Percentiles rank a stretch among this genome's conserved stretches.
These are phyloP conservation scores for Melinaea marsaeus DNA, from an alignment of 2,888 invertebrate genomes.

Conservation along the genomic window DNA sequence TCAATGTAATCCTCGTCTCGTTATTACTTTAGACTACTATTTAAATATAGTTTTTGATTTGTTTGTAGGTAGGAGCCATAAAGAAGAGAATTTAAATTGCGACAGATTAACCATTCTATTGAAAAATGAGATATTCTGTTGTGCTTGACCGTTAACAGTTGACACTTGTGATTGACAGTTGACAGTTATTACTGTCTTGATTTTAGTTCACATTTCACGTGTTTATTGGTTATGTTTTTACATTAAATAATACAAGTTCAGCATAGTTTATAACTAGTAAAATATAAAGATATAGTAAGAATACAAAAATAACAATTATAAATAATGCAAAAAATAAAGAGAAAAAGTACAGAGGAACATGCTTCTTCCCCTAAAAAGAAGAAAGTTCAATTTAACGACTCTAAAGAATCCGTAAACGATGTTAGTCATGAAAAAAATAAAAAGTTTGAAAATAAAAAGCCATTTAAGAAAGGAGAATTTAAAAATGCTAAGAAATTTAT, in stretches of 20 bases:
- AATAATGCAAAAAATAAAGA: constrained; percentile 64
- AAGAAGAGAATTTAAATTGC: too few relatives aligned
- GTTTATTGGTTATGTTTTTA: constrained; percentile 5
- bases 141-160: too few relatives aligned
- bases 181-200: not conserved
- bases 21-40: too few relatives aligned
- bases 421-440: constrained; percentile 20
- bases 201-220: constrained; percentile 2
- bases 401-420: constrained; percentile 20
- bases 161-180: not conserved
- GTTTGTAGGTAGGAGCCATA: too few relatives aligned
- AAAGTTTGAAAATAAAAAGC: constrained; percentile 29
- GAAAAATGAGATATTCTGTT: too few relatives aligned
- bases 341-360: constrained; percentile 49
- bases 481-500: constrained; percentile 30
- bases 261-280: not conserved
- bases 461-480: constrained; percentile 23
- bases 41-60: too few relatives aligned
- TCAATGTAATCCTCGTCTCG: too few relatives aligned
- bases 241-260: not conserved
- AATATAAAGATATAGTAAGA: not conserved
- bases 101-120: too few relatives aligned
- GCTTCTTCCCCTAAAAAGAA: constrained; percentile 50
- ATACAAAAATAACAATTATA: not conserved
- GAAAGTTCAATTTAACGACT: constrained; percentile 44